Percentiles rank a stretch among this genome's conserved stretches.
phyloP scores from a whole-genome alignment of 2,888 invertebrate genomes.

The Thelaira solivaga region DNA sequence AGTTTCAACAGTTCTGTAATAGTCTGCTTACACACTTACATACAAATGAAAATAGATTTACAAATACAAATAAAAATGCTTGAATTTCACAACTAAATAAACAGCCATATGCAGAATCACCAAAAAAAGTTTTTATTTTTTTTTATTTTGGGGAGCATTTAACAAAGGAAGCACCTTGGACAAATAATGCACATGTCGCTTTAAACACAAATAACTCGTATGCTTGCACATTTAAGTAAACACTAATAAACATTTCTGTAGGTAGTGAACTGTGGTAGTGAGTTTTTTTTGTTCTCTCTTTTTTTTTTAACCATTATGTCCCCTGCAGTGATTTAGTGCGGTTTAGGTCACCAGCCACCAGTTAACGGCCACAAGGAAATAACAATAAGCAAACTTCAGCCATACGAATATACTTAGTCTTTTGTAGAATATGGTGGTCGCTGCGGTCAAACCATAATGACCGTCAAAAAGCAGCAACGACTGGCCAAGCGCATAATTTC shows the following conservation, averaged over 20 bases:
- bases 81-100: conserved; percentile 23
- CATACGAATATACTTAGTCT: too few relatives aligned
- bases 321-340: conserved; percentile 75
- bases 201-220: background rate
- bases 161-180: conserved; percentile 70
- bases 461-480: conserved; percentile 62
- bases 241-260: background rate
- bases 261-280: conserved; percentile 15
- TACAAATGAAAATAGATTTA: too few relatives aligned
- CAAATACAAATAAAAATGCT: conserved; percentile 55
- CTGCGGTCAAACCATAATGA: conserved; percentile 72
- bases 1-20: conserved; percentile 45
- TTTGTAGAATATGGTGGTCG: conserved; percentile 48
- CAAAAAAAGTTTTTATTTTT: conserved; percentile 11
- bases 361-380: conserved; percentile 19
- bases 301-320: conserved; percentile 51
- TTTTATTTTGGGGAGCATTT: conserved; percentile 30
- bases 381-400: conserved; percentile 43
- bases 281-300: too few relatives aligned
- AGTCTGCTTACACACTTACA: background rate
- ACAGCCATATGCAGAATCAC: background rate
- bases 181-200: conserved; percentile 67
- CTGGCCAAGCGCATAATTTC: conserved; percentile 57
- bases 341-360: conserved; percentile 64
- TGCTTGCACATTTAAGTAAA: too few relatives aligned